phyloP scores from a whole-genome alignment of 2,888 invertebrate species.

The Oligia latruncula region DNA sequence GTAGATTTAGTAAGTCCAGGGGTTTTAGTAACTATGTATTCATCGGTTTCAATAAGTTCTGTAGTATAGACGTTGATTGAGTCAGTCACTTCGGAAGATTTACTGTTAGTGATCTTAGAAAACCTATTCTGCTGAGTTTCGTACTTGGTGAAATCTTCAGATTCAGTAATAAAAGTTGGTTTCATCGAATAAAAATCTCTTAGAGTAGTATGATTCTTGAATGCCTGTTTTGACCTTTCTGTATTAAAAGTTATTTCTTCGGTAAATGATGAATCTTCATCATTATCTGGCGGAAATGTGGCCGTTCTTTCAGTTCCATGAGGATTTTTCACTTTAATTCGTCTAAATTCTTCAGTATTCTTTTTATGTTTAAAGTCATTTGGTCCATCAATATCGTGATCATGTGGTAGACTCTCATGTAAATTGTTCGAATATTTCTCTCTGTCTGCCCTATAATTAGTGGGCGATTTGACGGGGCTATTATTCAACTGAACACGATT shows the following conservation, averaged over 20 bases:
- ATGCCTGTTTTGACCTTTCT: constrained; percentile 22
- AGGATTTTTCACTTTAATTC: constrained; percentile 33
- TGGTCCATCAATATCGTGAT: neutral
- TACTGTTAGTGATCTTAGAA: constrained; percentile 26
- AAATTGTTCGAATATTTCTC: constrained; percentile 19
- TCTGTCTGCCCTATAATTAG: constrained; percentile 39
- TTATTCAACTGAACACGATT: constrained; percentile 70
- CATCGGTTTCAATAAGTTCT: constrained; percentile 14
- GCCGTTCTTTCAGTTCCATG: constrained; percentile 27
- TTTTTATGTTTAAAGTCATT: constrained; percentile 19
- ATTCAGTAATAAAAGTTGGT: constrained; percentile 33
- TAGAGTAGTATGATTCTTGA: constrained; percentile 27
- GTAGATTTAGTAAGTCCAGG: constrained; percentile 21
- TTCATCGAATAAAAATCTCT: constrained; percentile 20
- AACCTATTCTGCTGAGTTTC: constrained; percentile 29
- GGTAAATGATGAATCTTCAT: constrained; percentile 10
- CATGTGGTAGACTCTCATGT: constrained; percentile 17
- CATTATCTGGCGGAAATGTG: constrained; percentile 28
- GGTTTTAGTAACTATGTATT: constrained; percentile 13
- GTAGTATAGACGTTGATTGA: constrained; percentile 23
- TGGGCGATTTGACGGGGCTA: constrained; percentile 72
- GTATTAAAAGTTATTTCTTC: constrained; percentile 17
- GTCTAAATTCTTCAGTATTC: constrained; percentile 22
- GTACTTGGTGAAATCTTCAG: constrained; percentile 34
- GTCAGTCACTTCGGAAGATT: constrained; percentile 16